Evolutionary conservation across 2,888 invertebrate genomes (phyloP).

Genomic region (Dugesia japonica): DNA sequence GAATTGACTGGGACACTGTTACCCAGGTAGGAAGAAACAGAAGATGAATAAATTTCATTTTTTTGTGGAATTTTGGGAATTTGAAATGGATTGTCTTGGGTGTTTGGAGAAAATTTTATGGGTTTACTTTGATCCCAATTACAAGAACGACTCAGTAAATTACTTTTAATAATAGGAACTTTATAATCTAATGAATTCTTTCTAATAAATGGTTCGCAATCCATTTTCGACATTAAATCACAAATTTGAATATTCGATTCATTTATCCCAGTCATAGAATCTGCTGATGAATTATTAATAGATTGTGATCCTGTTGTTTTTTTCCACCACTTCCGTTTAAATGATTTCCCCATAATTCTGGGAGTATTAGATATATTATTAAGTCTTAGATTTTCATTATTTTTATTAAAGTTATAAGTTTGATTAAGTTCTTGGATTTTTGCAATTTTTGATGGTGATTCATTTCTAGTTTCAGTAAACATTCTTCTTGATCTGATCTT

Average conservation of each 20-base stretch:
- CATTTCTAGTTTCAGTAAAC: not conserved
- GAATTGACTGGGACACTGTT: not conserved
- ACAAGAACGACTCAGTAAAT: not conserved
- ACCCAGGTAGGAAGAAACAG: not conserved
- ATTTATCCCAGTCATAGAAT: not conserved
- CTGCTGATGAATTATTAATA: not conserved
- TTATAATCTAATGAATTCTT: not conserved
- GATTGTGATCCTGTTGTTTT: not conserved
- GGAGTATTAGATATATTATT: not conserved
- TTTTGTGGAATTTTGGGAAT: not conserved
- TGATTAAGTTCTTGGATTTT: not conserved
- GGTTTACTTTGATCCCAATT: not conserved
- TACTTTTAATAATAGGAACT: not conserved
- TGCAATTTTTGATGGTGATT: not conserved
- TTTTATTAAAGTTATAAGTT: not conserved
- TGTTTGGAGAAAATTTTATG: not conserved
- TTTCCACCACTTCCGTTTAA: not conserved
- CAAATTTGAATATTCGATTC: not conserved
- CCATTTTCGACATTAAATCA: not conserved
- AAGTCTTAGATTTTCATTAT: not conserved
- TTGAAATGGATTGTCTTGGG: not conserved
- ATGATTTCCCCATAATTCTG: not conserved
- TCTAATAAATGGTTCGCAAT: not conserved
- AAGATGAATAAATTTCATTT: not conserved
- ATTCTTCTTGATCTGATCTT: not conserved